These are phyloP conservation scores for Epizoanthus ramosus DNA, from an alignment of 92 coral and sea anemone genomes.

Conservation along the genomic window DNA sequence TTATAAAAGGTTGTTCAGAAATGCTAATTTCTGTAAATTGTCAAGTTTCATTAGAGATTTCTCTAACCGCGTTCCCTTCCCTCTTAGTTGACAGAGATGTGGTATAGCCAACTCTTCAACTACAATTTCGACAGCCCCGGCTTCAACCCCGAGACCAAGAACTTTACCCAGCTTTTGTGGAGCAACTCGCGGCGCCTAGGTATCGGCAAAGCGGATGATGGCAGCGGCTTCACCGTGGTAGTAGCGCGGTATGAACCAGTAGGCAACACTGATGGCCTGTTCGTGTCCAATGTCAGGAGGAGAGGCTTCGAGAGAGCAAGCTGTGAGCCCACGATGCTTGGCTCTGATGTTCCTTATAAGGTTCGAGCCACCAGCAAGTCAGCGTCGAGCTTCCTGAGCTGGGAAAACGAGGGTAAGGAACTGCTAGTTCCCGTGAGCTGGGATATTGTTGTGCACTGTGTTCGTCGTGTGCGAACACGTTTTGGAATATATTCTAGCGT, in stretches of 20 bases:
- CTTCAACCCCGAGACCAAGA: slow-evolving; percentile 73
- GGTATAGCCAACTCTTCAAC: slow-evolving; percentile 87
- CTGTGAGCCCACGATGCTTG: slow-evolving; percentile 70
- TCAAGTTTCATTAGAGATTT: no score
- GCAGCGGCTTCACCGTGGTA: slow-evolving; percentile 77
- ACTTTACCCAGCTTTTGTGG: slow-evolving; percentile 96
- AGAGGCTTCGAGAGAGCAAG: slow-evolving; percentile 77
- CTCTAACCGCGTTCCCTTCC: neutral
- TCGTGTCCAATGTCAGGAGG: slow-evolving; percentile 77
- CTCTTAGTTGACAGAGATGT: slow-evolving; percentile 79
- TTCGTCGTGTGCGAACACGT: no score
- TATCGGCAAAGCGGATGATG: slow-evolving; percentile 81
- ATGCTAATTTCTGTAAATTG: neutral
- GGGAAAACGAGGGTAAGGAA: slow-evolving; percentile 83
- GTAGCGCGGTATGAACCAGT: slow-evolving; percentile 97
- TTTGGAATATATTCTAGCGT: no score
- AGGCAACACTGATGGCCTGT: slow-evolving; percentile 94
- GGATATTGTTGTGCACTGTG: no score
- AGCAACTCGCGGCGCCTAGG: slow-evolving; percentile 82
- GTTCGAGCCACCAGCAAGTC: slow-evolving; percentile 66
- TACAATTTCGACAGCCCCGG: slow-evolving; percentile 91
- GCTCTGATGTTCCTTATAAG: slow-evolving; percentile 65
- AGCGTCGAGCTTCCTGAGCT: slow-evolving; percentile 77
- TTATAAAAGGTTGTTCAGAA: neutral
- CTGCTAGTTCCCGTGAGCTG: no score